Percentiles rank a stretch among this genome's conserved stretches.
phyloP scores from a whole-genome alignment of 2,113 vertebrate species.

The Coturnix japonica region DNA sequence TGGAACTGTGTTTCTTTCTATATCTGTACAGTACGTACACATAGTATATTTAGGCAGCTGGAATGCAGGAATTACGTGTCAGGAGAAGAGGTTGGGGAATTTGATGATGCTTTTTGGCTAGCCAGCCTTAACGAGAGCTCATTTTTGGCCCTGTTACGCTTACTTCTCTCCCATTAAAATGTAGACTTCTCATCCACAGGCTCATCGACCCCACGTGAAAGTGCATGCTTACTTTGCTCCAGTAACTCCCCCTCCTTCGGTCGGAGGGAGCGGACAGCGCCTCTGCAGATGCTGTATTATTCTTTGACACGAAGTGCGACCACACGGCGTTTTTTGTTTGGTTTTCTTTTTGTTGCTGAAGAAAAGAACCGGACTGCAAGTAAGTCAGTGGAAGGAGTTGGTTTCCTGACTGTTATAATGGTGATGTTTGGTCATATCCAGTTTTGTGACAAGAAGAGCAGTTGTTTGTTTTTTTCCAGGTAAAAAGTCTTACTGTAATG shows the following conservation, averaged over 20 bases:
- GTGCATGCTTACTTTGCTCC: conserved; percentile 95
- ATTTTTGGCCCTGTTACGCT: not conserved
- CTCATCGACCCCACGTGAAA: conserved; percentile 91
- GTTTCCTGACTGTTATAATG: not conserved
- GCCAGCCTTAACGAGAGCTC: accelerated
- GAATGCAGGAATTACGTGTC: accelerated
- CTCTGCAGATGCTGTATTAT: conserved; percentile 92
- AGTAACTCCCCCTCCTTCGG: conserved; percentile 89
- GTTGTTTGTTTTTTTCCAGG: not conserved
- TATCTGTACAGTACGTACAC: not conserved
- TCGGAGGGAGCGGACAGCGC: conserved; percentile 88
- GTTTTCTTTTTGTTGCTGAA: not conserved
- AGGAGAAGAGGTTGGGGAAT: not conserved
- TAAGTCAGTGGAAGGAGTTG: not conserved
- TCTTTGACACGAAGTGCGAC: conserved; percentile 82
- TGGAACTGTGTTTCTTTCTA: not conserved
- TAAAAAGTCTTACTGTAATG: conserved; percentile 29
- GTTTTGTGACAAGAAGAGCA: conserved; percentile 43
- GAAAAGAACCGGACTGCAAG: not conserved
- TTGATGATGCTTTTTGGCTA: not conserved
- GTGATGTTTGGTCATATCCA: conserved; percentile 45
- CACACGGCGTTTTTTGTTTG: not conserved
- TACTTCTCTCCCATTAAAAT: not conserved
- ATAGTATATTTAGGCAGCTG: not conserved
- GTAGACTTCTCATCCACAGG: conserved; percentile 70